A percentile compares a stretch with the other conserved stretches of the same genome.
These are phyloP conservation scores for Meteorus colon DNA, from an alignment of 2,888 invertebrate genomes.

Conservation along the genomic window DNA sequence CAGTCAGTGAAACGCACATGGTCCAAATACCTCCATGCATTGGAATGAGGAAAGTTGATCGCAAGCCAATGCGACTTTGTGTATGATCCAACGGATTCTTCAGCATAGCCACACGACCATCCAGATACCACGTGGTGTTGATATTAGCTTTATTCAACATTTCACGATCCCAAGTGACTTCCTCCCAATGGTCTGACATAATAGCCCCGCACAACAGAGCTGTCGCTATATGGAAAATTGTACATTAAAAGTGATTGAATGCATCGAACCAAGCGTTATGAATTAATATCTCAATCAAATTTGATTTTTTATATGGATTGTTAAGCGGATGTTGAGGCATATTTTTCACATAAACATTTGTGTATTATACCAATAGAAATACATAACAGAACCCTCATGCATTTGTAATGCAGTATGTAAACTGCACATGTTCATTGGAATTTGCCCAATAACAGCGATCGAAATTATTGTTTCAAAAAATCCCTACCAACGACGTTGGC, in stretches of 20 bases:
- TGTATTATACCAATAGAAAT: neutral
- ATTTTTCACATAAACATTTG: neutral
- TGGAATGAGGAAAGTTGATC: constrained; percentile 83
- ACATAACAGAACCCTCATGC: neutral
- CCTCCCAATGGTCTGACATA: constrained; percentile 94
- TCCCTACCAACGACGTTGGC: too few species aligned
- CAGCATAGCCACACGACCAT: constrained; percentile 83
- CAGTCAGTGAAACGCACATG: constrained; percentile 86
- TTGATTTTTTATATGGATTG: too few species aligned
- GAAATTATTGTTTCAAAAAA: neutral
- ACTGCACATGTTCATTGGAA: neutral
- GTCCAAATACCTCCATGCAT: constrained; percentile 96
- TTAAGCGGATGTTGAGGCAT: neutral
- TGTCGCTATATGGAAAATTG: constrained; percentile 72
- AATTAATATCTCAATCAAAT: neutral
- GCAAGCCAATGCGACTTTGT: constrained; percentile 53
- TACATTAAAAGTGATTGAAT: neutral
- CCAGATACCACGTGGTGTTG: constrained; percentile 82
- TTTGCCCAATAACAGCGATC: neutral
- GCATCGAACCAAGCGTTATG: neutral
- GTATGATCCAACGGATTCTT: constrained; percentile 55
- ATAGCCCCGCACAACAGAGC: constrained; percentile 89
- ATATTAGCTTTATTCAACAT: constrained; percentile 79
- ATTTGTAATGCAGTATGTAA: neutral
- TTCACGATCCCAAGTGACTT: constrained; percentile 85